Evolutionary conservation across 2,888 invertebrate species (phyloP).

Genomic region (Mesorhabditis belari): DNA sequence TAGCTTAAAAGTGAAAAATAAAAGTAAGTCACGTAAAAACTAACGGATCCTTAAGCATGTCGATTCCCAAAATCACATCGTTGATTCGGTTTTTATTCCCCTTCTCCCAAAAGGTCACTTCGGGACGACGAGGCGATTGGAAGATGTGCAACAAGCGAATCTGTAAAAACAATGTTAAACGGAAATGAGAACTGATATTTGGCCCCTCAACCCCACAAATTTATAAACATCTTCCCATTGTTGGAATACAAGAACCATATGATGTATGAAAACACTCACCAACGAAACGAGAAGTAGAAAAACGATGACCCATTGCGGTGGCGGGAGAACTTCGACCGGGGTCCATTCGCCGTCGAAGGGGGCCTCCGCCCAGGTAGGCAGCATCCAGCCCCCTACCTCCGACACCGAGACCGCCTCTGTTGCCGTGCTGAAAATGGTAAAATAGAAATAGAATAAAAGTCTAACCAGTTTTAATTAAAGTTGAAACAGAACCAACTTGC

Average conservation of each 20-base stretch:
- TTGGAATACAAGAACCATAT: too few relatives aligned
- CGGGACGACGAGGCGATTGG: not conserved
- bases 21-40: not conserved
- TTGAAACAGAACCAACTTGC: too few relatives aligned
- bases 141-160: not conserved
- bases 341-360: not conserved
- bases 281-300: not conserved
- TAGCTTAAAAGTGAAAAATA: slow-evolving; percentile 19
- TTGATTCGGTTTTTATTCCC: not conserved
- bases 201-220: too few relatives aligned
- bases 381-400: not conserved
- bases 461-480: too few relatives aligned
- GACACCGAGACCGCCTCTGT: not conserved
- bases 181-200: too few relatives aligned
- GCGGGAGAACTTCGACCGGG: not conserved
- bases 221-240: too few relatives aligned
- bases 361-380: not conserved
- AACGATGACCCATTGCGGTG: not conserved
- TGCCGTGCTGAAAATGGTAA: too few relatives aligned
- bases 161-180: too few relatives aligned
- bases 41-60: not conserved
- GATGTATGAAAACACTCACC: too few relatives aligned
- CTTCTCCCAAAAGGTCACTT: not conserved
- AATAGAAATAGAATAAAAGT: too few relatives aligned
- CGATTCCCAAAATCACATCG: not conserved